phyloP scores from a whole-genome alignment of 2,888 invertebrate species.

The Cerastis leucographa region DNA sequence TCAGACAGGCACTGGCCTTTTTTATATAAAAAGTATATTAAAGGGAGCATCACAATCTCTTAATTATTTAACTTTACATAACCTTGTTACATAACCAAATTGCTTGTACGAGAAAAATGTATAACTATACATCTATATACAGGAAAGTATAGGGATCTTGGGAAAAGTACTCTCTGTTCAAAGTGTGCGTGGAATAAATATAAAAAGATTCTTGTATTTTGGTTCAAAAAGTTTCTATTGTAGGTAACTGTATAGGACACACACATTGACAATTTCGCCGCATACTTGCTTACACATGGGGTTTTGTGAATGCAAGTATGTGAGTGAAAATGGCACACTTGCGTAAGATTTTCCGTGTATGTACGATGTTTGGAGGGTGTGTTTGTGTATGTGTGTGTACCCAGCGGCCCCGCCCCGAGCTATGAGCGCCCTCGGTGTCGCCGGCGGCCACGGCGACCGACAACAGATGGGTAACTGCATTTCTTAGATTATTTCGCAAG shows the following conservation, averaged over 20 bases:
- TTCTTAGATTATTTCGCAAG: conserved; percentile 38
- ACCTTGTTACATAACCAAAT: conserved; percentile 43
- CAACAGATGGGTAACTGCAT: conserved; percentile 72
- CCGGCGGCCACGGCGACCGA: conserved; percentile 72
- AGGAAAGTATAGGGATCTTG: conserved; percentile 41
- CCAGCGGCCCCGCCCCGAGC: conserved; percentile 83
- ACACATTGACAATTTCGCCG: conserved; percentile 17
- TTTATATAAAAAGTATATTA: not conserved
- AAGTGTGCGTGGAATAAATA: conserved; percentile 51
- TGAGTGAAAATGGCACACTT: conserved; percentile 29
- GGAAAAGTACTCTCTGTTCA: conserved; percentile 24
- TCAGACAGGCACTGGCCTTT: not conserved
- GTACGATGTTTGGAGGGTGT: conserved; percentile 52
- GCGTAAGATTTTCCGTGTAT: conserved; percentile 62
- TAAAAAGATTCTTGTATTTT: conserved; percentile 57
- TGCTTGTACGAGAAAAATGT: conserved; percentile 32
- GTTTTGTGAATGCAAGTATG: conserved; percentile 27
- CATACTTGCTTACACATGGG: conserved; percentile 28
- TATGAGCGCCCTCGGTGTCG: conserved; percentile 81
- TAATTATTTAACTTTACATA: conserved; percentile 41
- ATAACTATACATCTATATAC: conserved; percentile 10
- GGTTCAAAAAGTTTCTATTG: conserved; percentile 56
- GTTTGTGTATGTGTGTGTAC: conserved; percentile 71
- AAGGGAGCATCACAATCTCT: conserved; percentile 1
- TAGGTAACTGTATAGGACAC: conserved; percentile 32